Evolutionary conservation across 1,140 invertebrate genomes (phyloP), one percentile per base, ranked within the genome.

Genomic region (Heliconius eleuchia): DNA sequence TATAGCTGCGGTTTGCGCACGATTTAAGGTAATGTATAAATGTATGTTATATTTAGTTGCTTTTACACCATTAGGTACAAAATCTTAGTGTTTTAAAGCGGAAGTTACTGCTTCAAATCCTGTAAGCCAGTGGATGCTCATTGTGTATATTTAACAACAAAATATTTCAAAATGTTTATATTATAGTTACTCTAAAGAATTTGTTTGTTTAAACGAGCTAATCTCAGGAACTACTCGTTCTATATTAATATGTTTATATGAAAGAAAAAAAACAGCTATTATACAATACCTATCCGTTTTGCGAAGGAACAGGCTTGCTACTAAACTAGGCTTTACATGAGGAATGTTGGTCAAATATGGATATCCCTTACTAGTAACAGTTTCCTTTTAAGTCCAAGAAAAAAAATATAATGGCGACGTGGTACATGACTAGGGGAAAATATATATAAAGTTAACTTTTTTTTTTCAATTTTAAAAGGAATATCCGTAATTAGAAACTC

Each of bases 1-100:
- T 66, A 66, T 66, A 66, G 60, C 60, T 66, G 60, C 60, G 60
- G 60, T 66, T 27, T 30, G 60, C 27, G 60, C 60, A 66, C 60
- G 60, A 66, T 66, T 66, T 66, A 30, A 66, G 60, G 60, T 66
- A 66, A 66, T 66, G 27, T 66, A 66, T 23, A 66, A 23, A 66
- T 66, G 60, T 66, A 66, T 30, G 60, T 30, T 27, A 66, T 66
- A 66, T 66, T 66, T 66, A 66, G 11, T 66, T 30, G 60, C 23
- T 66, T 66, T 30, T 66, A 27, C 3, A 3, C 50, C 50, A 30
- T 66, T 27, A 66, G 27, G 3, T 23, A 11, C 8, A 11, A 60
- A 60, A 60, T 11, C 0, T n/a, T n/a, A 23, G 3, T 60, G 8
- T 3, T 18, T 57, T 19, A 60, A 57, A 60, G n/a, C 55, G 55